Percentiles rank a stretch among this genome's conserved stretches.
Conservation (phyloP, 37 sponge, comb jelly and placozoan species). For the Spongilla lacustris region DNA sequence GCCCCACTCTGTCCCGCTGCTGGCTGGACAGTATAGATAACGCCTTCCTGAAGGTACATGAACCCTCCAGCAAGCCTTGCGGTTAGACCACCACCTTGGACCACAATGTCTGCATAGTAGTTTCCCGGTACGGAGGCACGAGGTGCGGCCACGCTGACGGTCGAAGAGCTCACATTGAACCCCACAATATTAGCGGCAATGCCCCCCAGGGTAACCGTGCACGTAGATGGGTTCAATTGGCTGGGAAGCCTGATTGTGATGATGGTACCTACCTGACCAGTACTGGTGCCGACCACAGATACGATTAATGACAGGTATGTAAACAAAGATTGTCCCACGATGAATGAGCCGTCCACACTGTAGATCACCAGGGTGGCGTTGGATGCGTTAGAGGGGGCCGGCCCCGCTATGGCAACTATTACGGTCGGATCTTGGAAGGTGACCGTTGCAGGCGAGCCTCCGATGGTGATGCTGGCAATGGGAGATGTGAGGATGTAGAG, state of each 20-base stretch:
- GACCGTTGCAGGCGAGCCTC: slow-evolving; percentile 56
- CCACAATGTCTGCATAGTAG: slow-evolving; percentile 58
- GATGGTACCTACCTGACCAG: slow-evolving; percentile 75
- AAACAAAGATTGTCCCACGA: slow-evolving; percentile 24
- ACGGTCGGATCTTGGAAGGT: slow-evolving; percentile 18
- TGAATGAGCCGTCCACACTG: slow-evolving; percentile 50
- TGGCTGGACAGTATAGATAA: slow-evolving; percentile 44
- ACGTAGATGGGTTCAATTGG: slow-evolving; percentile 3
- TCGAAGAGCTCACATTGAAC: not conserved
- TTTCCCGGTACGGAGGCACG: slow-evolving; percentile 44
- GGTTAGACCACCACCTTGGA: slow-evolving; percentile 24
- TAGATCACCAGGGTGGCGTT: slow-evolving; percentile 38
- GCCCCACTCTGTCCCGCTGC: slow-evolving; percentile 70
- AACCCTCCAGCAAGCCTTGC: slow-evolving; percentile 61
- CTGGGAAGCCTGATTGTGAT: slow-evolving; percentile 8
- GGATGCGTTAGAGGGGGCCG: slow-evolving; percentile 32
- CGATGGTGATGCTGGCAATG: slow-evolving; percentile 46
- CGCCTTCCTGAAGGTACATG: slow-evolving; percentile 67
- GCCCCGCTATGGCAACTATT: slow-evolving; percentile 64
- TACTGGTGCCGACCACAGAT: slow-evolving; percentile 19
- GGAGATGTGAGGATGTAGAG: slow-evolving; percentile 3
- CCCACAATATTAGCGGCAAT: slow-evolving; percentile 17
- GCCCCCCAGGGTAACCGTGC: slow-evolving; percentile 5
- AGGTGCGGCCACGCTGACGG: slow-evolving; percentile 39
- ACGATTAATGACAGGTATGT: slow-evolving; percentile 49